Evolutionary conservation across 53 echinoderm and acorn worm genomes (phyloP).

Genomic region (Stichopus horrens): DNA sequence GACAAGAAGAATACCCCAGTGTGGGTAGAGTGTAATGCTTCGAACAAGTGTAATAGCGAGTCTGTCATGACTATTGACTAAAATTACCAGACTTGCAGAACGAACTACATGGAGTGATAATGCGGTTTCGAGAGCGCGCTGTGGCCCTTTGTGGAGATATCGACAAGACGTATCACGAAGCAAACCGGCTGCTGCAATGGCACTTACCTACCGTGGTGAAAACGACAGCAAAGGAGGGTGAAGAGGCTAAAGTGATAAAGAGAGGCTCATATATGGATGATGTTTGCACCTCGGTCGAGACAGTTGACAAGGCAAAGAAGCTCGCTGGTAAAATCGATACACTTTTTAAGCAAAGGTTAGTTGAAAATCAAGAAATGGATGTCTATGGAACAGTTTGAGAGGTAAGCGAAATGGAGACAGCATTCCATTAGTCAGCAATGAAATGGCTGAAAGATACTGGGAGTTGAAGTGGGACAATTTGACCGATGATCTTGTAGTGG

Average conservation of each 20-base stretch:
- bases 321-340: too few relatives aligned
- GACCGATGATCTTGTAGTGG: too few relatives aligned
- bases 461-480: too few relatives aligned
- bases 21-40: slow-evolving; percentile 26
- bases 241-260: slow-evolving; percentile 25
- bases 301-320: neutral
- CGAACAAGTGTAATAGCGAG: slow-evolving; percentile 9
- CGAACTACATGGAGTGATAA: slow-evolving; percentile 26
- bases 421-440: too few relatives aligned
- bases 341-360: too few relatives aligned
- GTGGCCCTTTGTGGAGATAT: slow-evolving; percentile 45
- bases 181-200: slow-evolving; percentile 48
- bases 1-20: slow-evolving; percentile 46
- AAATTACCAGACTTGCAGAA: slow-evolving; percentile 50
- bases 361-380: too few relatives aligned
- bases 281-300: slow-evolving; percentile 13
- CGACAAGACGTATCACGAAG: slow-evolving; percentile 49
- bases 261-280: slow-evolving; percentile 43
- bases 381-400: too few relatives aligned
- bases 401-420: too few relatives aligned
- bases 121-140: slow-evolving; percentile 35
- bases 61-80: slow-evolving; percentile 10
- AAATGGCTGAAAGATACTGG: too few relatives aligned
- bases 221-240: slow-evolving; percentile 41
- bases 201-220: slow-evolving; percentile 17